Percentiles rank a stretch among this genome's conserved stretches.
phyloP scores from a whole-genome alignment of 2,888 invertebrate species.

The Monoplex corrugatus region DNA sequence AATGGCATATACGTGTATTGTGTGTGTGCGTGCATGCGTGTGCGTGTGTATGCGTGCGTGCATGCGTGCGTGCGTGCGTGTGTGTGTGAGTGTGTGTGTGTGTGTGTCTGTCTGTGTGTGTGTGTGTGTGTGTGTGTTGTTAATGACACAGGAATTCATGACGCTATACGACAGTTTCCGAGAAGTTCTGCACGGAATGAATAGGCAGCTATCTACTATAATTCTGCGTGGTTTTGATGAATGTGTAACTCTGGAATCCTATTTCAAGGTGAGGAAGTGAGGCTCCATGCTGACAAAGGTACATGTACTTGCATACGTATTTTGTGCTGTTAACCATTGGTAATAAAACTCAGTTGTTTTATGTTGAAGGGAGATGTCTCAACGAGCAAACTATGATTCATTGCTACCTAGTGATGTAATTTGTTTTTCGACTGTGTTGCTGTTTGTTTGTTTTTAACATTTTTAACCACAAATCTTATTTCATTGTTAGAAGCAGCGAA shows the following conservation, averaged over 20 bases:
- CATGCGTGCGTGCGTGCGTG: not conserved
- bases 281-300: no score
- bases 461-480: no score
- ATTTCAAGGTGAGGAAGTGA: conserved; percentile 89
- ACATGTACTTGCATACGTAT: no score
- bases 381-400: no score
- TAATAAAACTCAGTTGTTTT: no score
- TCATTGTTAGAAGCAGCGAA: no score
- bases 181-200: conserved; percentile 91
- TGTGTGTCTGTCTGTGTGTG: not conserved
- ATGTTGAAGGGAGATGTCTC: no score
- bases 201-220: conserved; percentile 93
- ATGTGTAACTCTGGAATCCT: conserved; percentile 93
- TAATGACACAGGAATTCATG: conserved; percentile 86
- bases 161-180: conserved; percentile 92
- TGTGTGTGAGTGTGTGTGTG: not conserved
- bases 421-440: no score
- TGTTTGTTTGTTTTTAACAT: no score
- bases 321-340: no score
- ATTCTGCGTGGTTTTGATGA: conserved; percentile 96
- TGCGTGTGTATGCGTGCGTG: not conserved
- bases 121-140: not conserved
- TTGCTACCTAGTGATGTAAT: no score
- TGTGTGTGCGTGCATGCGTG: not conserved
- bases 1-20: not conserved